phyloP scores from a whole-genome alignment of 1,140 invertebrate species.

The Drosophila littoralis region DNA sequence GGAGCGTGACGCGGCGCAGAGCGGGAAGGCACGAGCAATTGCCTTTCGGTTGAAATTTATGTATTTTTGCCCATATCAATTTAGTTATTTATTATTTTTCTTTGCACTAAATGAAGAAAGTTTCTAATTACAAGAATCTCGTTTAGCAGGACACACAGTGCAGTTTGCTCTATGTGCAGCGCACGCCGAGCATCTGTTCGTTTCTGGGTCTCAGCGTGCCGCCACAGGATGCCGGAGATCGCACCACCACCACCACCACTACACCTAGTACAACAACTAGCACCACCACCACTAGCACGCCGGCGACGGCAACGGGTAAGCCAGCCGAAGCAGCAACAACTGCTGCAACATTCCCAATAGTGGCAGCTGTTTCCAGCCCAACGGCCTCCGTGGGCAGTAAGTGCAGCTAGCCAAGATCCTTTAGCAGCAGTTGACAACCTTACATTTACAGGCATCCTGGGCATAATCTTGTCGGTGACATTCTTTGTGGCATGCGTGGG shows the following conservation, averaged over 20 bases:
- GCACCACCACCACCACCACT: slow-evolving; percentile 13
- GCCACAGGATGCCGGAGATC: slow-evolving; percentile 24
- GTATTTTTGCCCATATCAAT: slow-evolving; percentile 68
- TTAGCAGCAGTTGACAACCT: background rate
- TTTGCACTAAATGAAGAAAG: slow-evolving; percentile 77
- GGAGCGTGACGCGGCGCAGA: background rate
- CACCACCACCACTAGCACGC: slow-evolving; percentile 29
- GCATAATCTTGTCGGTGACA: slow-evolving; percentile 71
- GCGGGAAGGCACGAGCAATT: slow-evolving; percentile 3
- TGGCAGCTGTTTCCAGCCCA: slow-evolving; percentile 62
- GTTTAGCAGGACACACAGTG: slow-evolving; percentile 66
- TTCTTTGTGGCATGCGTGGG: slow-evolving; percentile 73
- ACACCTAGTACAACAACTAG: slow-evolving; percentile 7
- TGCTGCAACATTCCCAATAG: slow-evolving; percentile 37
- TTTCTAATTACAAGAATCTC: slow-evolving; percentile 71
- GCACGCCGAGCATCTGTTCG: slow-evolving; percentile 76
- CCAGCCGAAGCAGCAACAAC: slow-evolving; percentile 45
- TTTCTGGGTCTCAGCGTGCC: slow-evolving; percentile 64
- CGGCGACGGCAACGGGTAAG: slow-evolving; percentile 58
- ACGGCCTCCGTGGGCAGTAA: slow-evolving; percentile 80
- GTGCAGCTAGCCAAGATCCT: slow-evolving; percentile 48
- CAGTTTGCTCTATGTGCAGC: slow-evolving; percentile 75
- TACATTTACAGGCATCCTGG: slow-evolving; percentile 66
- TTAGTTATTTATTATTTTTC: slow-evolving; percentile 74
- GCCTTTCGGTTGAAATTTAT: slow-evolving; percentile 64